Evolutionary conservation across 2,113 vertebrate genomes (phyloP), one percentile per base, ranked within the genome.

Genomic region (Ceratotherium simum): DNA sequence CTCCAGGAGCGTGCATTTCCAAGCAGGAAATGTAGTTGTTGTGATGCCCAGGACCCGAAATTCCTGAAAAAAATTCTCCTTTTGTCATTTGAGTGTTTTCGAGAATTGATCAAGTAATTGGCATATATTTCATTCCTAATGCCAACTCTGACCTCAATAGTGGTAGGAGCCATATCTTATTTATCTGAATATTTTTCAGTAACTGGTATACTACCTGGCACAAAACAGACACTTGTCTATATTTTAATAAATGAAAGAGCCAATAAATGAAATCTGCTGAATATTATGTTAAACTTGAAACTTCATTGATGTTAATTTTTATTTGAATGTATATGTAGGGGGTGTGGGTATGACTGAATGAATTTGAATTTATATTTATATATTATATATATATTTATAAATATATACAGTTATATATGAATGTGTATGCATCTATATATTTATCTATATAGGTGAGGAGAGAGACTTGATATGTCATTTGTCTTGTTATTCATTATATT

Each of bases 281-380:
- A 46, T 92, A 95, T 62, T 76, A 51, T 56, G 21, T 3, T 92
- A 33, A 87, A 72, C 9, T 81, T 84, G 42, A 91, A 70, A 58
- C 20, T 91, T 91, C 54, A 86, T n/a, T 81, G 70, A 79, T 76
- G 46, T 21, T 85, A 89, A 51, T 17, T 75, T 69, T 81, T 86
- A 96, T 69, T 90, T 90, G 16, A 86, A 83, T 90, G 29, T 92
- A 56, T 95, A 27, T 85, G n/a, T 60, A 16, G 27, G 42, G n/a
- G 42, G 1, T 65, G 16, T 87, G 21, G 10, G 25, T 76, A 75
- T 91, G 14, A 80, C 60, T 60, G 27, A 81, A 70, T 90, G 23
- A 81, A 81, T 94, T 89, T 89, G 46, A 76, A 67, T 90, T 80
- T 90, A 58, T 81, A 36, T 64, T 64, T 80, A 48, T 21, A 76